phyloP scores from a whole-genome alignment of 2,888 invertebrate species.

The Deilephila porcellus region DNA sequence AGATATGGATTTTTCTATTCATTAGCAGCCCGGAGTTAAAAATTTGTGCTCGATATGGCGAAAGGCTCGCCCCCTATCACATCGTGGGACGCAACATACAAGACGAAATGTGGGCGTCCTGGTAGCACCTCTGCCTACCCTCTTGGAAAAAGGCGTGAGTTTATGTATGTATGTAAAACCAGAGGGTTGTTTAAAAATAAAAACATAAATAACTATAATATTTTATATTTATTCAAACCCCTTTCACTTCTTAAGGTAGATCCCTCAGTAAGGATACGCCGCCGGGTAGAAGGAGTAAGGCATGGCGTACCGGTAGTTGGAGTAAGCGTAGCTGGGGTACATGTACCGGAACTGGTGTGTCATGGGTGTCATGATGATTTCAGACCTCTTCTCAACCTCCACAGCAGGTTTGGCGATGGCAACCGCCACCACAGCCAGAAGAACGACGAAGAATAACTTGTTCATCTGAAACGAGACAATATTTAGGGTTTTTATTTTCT shows the following conservation, averaged over 20 bases:
- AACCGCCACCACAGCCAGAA: background rate
- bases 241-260: conserved; percentile 3
- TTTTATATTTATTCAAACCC: background rate
- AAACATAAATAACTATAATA: background rate
- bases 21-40: too few species aligned
- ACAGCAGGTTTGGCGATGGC: background rate
- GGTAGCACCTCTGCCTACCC: too few species aligned
- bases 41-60: too few species aligned
- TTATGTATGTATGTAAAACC: too few species aligned
- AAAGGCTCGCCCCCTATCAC: too few species aligned
- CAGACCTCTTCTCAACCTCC: background rate
- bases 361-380: background rate
- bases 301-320: background rate
- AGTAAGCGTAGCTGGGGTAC: background rate
- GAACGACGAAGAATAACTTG: background rate
- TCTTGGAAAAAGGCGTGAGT: too few species aligned
- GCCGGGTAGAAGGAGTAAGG: background rate
- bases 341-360: background rate
- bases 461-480: conserved; percentile 7
- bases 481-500: background rate
- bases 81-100: too few species aligned
- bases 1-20: too few species aligned
- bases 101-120: too few species aligned
- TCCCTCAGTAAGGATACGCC: background rate
- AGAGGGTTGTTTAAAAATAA: too few species aligned